phyloP scores from a whole-genome alignment of 2,888 invertebrate species.

The Globia sparganii region DNA sequence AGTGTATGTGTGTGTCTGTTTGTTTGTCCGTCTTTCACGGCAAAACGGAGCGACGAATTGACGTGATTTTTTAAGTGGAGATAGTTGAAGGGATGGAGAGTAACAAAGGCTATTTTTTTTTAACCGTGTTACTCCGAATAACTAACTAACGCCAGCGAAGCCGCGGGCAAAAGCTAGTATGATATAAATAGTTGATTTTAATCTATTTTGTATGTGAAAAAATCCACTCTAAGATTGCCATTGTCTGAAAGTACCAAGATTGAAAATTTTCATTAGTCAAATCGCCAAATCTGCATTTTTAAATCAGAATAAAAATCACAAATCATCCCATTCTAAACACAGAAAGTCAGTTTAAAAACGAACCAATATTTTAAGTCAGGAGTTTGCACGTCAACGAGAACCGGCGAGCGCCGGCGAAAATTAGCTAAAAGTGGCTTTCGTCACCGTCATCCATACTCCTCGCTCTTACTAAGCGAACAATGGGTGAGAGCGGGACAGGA shows the following conservation, averaged over 20 bases:
- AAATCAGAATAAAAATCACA: slow-evolving; percentile 35
- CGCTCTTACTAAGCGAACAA: slow-evolving; percentile 64
- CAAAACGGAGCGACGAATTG: too few species aligned
- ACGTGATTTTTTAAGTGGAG: too few species aligned
- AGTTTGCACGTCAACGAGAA: slow-evolving; percentile 78
- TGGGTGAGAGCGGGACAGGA: slow-evolving; percentile 73
- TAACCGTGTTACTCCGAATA: too few species aligned
- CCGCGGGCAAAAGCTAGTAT: too few species aligned
- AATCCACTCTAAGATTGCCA: not conserved
- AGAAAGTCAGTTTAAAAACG: slow-evolving; percentile 69
- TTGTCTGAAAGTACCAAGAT: not conserved
- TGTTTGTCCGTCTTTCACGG: too few species aligned
- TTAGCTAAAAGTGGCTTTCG: slow-evolving; percentile 88
- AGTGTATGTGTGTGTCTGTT: too few species aligned
- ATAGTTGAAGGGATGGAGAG: too few species aligned
- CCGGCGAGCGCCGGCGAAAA: slow-evolving; percentile 84
- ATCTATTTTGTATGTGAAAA: not conserved
- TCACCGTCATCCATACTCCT: slow-evolving; percentile 74
- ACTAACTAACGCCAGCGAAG: too few species aligned
- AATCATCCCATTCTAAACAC: slow-evolving; percentile 18
- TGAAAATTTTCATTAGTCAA: not conserved
- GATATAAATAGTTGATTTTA: not conserved
- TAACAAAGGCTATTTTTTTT: too few species aligned
- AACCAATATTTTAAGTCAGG: slow-evolving; percentile 75
- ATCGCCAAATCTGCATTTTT: slow-evolving; percentile 12